Evolutionary conservation across 2,888 invertebrate genomes (phyloP), one percentile per base, ranked within the genome.

Genomic region (Lapara coniferarum): DNA sequence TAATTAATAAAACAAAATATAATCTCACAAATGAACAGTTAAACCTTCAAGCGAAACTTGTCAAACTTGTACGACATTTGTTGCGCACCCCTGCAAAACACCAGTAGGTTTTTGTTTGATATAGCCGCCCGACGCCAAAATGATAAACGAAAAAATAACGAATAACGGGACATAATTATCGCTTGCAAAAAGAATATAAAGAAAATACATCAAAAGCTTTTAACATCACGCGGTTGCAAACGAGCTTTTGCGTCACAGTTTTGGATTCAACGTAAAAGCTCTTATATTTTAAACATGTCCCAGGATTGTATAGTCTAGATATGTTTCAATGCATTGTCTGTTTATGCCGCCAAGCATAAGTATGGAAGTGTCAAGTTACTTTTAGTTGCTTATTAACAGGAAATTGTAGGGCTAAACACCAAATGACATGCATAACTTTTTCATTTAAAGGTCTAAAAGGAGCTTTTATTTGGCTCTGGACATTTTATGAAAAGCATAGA

Each of bases 101-200:
- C 71, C 72, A 70, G 70, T 67, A 63, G 75, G 71, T 77, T 77
- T 81, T 80, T 79, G 79, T 79, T 76, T 77, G 77, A 81, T 78
- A 75, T 71, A 73, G 74, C 78, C 80, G 76, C 72, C 77, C 75
- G 75, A 78, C 78, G 78, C 76, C 76, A 74, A 75, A 76, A 74
- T 71, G 71, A 66, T 70, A 69, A 70, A 53, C 73, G 69, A 71
- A 73, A 71, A 77, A 77, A 78, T 77, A 76, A 75, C 74, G 75
- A 63, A 78, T 76, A 78, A 78, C 75, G 77, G 75, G 77, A 76
- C 77, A 75, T 78, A 77, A 78, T 78, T 78, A 78, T 77, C 71
- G 73, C 72, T 72, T 71, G 76, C 53, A 69, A 69, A 68, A 69
- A 53, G 68, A 69, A 57, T 69, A 53, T 49, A 63, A 63, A 63